These are phyloP conservation scores for Turritopsis dohrnii DNA, from an alignment of 30 jellyfish, hydroid and myxozoan genomes.

Conservation along the genomic window DNA sequence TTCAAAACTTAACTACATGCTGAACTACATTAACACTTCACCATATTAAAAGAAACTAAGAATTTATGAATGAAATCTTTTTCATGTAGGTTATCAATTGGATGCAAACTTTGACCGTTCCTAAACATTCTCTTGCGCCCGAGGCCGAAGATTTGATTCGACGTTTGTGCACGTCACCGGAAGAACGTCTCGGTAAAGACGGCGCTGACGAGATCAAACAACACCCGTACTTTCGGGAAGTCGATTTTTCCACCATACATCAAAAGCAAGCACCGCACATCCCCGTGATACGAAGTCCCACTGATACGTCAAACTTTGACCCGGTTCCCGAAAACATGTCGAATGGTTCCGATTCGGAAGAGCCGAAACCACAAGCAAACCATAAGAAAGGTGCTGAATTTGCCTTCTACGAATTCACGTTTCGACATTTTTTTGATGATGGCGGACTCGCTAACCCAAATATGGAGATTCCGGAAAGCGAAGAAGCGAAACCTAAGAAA, in stretches of 20 bases:
- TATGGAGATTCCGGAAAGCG: background rate
- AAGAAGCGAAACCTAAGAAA: slow-evolving; percentile 39
- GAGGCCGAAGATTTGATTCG: slow-evolving; percentile 72
- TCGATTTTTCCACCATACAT: slow-evolving; percentile 69
- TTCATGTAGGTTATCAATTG: slow-evolving; percentile 76
- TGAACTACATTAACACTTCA: too few species aligned
- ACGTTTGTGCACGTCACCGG: slow-evolving; percentile 72
- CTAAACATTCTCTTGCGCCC: slow-evolving; percentile 43
- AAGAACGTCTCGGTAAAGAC: slow-evolving; percentile 74
- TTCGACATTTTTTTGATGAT: slow-evolving; percentile 96
- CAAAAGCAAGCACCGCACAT: slow-evolving; percentile 80
- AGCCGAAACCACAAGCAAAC: slow-evolving; percentile 38
- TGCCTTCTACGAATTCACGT: slow-evolving; percentile 97
- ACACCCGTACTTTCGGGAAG: slow-evolving; percentile 79
- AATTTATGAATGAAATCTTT: too few species aligned
- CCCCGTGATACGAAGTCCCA: slow-evolving; percentile 77
- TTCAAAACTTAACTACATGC: too few species aligned
- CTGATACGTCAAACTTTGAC: slow-evolving; percentile 97
- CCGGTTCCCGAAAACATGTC: slow-evolving; percentile 92
- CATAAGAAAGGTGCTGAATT: slow-evolving; percentile 70
- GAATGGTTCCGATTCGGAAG: slow-evolving; percentile 43
- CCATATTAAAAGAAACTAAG: too few species aligned
- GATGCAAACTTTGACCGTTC: slow-evolving; percentile 65
- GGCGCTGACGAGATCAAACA: slow-evolving; percentile 85
- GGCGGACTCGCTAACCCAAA: slow-evolving; percentile 70